These are phyloP conservation scores for Todus mexicanus DNA, from an alignment of 2,797 vertebrate genomes.

Conservation along the genomic window DNA sequence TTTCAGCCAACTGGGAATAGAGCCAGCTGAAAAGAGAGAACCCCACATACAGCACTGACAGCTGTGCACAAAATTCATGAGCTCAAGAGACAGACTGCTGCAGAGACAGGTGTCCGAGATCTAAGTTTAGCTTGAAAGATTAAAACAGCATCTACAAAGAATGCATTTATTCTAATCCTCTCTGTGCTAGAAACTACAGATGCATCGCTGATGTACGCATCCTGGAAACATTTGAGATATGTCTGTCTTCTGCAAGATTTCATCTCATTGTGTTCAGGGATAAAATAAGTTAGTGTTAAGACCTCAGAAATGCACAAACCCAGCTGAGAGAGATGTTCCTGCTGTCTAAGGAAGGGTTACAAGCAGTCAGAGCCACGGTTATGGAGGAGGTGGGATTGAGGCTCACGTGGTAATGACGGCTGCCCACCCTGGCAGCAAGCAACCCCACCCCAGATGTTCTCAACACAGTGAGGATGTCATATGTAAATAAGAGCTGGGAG, in stretches of 20 bases:
- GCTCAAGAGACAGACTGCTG: conserved; percentile 60
- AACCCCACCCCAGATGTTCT: conserved; percentile 53
- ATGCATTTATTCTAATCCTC: conserved; percentile 68
- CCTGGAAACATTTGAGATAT: conserved; percentile 44
- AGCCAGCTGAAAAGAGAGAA: conserved; percentile 66
- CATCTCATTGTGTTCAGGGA: conserved; percentile 30
- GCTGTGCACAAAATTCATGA: conserved; percentile 70
- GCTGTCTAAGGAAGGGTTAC: not conserved
- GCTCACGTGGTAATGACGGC: not conserved
- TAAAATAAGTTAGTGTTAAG: not conserved
- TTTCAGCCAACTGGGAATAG: conserved; percentile 64
- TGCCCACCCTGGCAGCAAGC: conserved; percentile 27
- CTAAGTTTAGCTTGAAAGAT: conserved; percentile 72
- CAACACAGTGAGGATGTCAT: not conserved
- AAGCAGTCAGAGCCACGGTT: not conserved
- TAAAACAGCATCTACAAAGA: conserved; percentile 67
- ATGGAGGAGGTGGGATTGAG: not conserved
- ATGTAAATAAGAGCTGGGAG: conserved; percentile 56
- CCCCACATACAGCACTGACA: conserved; percentile 65
- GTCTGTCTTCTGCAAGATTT: conserved; percentile 15
- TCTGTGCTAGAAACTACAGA: conserved; percentile 49
- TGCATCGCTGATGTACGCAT: conserved; percentile 13
- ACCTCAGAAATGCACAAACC: not conserved
- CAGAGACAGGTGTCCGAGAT: conserved; percentile 72
- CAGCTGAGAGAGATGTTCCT: not conserved